Percentiles rank a stretch among this genome's conserved stretches.
phyloP scores from a whole-genome alignment of 2,113 vertebrate species.

The Lamprotornis superbus region DNA sequence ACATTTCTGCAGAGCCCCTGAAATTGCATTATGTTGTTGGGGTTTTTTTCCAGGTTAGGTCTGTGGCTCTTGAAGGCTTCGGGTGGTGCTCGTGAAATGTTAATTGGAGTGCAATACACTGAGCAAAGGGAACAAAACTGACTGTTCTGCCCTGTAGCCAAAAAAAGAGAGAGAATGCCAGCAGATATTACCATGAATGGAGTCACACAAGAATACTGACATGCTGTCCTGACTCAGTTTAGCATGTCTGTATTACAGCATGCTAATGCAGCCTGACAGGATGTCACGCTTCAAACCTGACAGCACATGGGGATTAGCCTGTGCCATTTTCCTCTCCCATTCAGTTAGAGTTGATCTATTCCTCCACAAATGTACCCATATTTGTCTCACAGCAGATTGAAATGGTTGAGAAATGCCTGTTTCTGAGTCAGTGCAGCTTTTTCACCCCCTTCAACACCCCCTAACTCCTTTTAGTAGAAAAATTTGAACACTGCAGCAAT shows the following conservation, averaged over 20 bases:
- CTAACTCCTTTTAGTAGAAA: not conserved
- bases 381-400: not conserved
- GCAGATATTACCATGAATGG: constrained; percentile 15
- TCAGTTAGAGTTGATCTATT: not conserved
- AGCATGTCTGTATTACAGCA: not conserved
- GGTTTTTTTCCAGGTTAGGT: not conserved
- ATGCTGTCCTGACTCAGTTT: constrained; percentile 36
- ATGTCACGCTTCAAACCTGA: not conserved
- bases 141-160: constrained; percentile 40
- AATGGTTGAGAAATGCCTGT: not conserved
- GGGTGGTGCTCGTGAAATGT: not conserved
- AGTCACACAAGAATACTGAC: constrained; percentile 5
- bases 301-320: not conserved
- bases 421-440: not conserved
- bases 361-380: not conserved
- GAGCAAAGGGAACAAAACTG: constrained; percentile 37
- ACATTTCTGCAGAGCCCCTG: not conserved
- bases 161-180: constrained; percentile 21
- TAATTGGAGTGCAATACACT: fast-evolving
- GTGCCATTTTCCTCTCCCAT: not conserved
- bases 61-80: not conserved
- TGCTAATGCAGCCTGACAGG: not conserved
- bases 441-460: not conserved
- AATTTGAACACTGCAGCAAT: not conserved
- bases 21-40: not conserved